These are phyloP conservation scores for Ranitomeya imitator DNA, from an alignment of 2,113 vertebrate genomes.

Conservation along the genomic window DNA sequence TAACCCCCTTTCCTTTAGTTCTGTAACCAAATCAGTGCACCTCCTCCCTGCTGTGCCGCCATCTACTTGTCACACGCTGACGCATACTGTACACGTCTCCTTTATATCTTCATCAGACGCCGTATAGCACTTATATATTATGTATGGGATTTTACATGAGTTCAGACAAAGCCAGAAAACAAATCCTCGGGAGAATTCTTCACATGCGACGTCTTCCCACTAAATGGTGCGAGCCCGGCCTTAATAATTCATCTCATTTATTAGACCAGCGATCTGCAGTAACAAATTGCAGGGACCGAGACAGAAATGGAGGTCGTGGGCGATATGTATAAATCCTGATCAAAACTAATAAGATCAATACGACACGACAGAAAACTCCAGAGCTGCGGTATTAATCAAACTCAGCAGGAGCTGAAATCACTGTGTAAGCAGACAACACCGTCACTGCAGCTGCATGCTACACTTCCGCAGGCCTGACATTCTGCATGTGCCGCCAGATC, in stretches of 20 bases:
- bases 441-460: too few relatives aligned
- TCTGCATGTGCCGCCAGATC: too few relatives aligned
- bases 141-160: conserved; percentile 4
- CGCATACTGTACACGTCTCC: background rate
- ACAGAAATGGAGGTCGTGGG: conserved; percentile 30
- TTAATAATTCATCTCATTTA: conserved; percentile 26
- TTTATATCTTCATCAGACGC: background rate
- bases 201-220: background rate
- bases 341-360: conserved; percentile 27
- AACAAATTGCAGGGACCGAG: conserved; percentile 23
- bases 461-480: too few relatives aligned
- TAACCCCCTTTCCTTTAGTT: background rate
- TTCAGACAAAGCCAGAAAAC: background rate
- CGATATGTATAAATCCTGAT: conserved; percentile 30
- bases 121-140: background rate
- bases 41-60: too few relatives aligned
- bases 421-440: background rate
- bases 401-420: background rate
- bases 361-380: background rate
- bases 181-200: background rate
- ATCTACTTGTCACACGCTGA: background rate
- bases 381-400: background rate
- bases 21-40: background rate
- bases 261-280: background rate
- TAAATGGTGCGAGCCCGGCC: background rate